A percentile compares a stretch with the other conserved stretches of the same genome.
Evolutionary conservation across 1,140 invertebrate species (phyloP).

Genomic region (Microplitis mediator): DNA sequence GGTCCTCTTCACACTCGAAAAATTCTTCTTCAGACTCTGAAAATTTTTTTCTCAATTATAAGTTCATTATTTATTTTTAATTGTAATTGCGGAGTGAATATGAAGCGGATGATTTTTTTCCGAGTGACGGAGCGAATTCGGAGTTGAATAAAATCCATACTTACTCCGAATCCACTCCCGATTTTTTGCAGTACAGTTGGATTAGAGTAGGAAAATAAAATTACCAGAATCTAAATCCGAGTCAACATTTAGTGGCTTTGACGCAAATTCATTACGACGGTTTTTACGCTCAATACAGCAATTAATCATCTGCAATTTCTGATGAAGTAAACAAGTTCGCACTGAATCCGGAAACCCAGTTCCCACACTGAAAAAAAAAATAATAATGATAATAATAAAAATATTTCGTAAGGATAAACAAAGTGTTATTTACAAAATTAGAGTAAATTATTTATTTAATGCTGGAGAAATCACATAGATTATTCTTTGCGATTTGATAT

Average conservation of each 20-base stretch:
- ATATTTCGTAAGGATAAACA: constrained; percentile 6
- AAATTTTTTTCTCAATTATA: neutral
- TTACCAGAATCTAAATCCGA: constrained; percentile 48
- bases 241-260: constrained; percentile 44
- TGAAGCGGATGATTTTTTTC: too few species aligned
- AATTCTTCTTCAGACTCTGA: constrained; percentile 1
- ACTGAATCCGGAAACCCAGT: constrained; percentile 78
- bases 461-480: neutral
- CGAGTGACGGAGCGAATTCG: too few species aligned
- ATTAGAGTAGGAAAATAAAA: neutral
- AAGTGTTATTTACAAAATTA: neutral
- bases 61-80: too few species aligned
- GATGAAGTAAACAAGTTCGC: constrained; percentile 88
- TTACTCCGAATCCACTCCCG: too few species aligned
- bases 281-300: constrained; percentile 86
- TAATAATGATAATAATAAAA: constrained; percentile 1
- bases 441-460: neutral
- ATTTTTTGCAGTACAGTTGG: too few species aligned
- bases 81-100: too few species aligned
- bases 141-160: too few species aligned
- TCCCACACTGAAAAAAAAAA: constrained; percentile 66
- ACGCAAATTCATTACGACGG: constrained; percentile 61
- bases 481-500: too few species aligned
- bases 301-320: constrained; percentile 96
- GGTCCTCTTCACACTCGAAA: constrained; percentile 59